These are phyloP conservation scores for Trachymyrmex cornetzi DNA, from an alignment of 1,140 invertebrate genomes.

Conservation along the genomic window DNA sequence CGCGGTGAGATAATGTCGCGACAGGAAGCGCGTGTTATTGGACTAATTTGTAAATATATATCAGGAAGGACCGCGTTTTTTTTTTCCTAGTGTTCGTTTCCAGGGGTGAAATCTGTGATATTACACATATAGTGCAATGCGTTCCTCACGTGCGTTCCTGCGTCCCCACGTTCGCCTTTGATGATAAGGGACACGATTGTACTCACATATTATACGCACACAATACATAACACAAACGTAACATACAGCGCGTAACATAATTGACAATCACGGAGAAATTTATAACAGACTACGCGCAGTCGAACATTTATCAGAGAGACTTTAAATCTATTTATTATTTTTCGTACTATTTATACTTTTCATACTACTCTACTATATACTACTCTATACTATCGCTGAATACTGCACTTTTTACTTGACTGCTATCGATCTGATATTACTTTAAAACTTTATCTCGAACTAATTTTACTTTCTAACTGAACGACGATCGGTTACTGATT, in stretches of 20 bases:
- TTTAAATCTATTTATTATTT: background rate
- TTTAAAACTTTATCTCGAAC: constrained; percentile 3
- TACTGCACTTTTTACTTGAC: constrained; percentile 2
- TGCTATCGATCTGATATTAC: constrained; percentile 16
- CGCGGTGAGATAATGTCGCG: background rate
- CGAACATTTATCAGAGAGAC: background rate
- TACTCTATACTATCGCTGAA: too few relatives aligned
- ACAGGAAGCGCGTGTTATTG: background rate
- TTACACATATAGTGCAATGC: constrained; percentile 13
- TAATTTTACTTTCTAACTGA: constrained; percentile 7
- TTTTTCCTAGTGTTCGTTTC: constrained; percentile 1
- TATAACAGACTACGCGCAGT: background rate
- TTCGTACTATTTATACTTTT: background rate
- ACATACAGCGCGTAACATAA: background rate
- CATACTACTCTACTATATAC: background rate
- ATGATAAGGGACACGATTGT: background rate
- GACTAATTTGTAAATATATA: background rate
- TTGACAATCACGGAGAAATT: constrained; percentile 7
- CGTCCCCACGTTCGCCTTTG: background rate
- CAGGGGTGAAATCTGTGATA: constrained; percentile 30
- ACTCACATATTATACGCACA: background rate
- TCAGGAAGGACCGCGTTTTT: background rate
- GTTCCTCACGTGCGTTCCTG: constrained; percentile 15
- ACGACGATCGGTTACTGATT: constrained; percentile 22
- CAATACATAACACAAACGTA: constrained; percentile 30